Evolutionary conservation across 2,888 invertebrate genomes (phyloP), one percentile per base, ranked within the genome.

Genomic region (Iphiclides podalirius): DNA sequence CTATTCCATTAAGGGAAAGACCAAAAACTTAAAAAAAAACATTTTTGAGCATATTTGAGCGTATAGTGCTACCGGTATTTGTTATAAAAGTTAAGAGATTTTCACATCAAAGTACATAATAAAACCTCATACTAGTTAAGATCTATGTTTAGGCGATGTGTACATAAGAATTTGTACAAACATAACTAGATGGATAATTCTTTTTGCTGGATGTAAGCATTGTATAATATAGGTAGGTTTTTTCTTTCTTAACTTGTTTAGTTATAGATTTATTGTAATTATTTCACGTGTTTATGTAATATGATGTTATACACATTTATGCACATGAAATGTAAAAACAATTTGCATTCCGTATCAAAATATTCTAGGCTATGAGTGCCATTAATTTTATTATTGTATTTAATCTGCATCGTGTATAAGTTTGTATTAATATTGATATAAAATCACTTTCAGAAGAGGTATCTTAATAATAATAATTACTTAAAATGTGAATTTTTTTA

Each of bases 351-450:
- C 55, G 53, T 17, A 35, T 35, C n/a, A 65, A 66, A 69, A 79
- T 81, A 81, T 74, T 76, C 66, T 79, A 85, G 86, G 86, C 86
- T 83, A 79, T 76, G 78, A 79, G 86, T 87, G 86, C 86, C 86
- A 87, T 87, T 80, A 73, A 75, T 67, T 67, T 72, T 75, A 71
- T 71, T 71, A 17, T 74, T 64, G 67, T 74, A 68, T 67, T 62
- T 70, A 68, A 65, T 66, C 55, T 53, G 53, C 57, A 57, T 58
- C 53, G 23, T 58, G 17, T 28, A 8, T 31, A 31, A 31, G 11
- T n/a, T 28, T 6, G 28, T 28, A 28, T 9, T 9, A 28, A 12
- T 34, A 8, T 36, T 14, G n/a, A 16, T 16, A 15, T 7, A 14
- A 7, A 16, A 16, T n/a, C n/a, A 15, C 6, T 7, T 15, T 34